phyloP scores from a whole-genome alignment of 2,888 invertebrate species.

The Junonia oenone region DNA sequence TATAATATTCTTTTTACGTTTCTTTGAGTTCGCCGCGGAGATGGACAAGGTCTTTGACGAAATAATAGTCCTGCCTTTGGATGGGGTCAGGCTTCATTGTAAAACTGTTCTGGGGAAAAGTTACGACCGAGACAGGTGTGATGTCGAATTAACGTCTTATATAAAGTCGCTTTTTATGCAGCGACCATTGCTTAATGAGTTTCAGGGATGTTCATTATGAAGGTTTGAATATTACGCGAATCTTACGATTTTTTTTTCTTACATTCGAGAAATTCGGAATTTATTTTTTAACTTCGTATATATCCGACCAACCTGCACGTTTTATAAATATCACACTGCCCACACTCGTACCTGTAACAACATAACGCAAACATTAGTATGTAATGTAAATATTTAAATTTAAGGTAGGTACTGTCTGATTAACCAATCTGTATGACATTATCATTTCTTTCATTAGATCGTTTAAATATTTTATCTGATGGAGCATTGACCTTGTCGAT shows the following conservation, averaged over 20 bases:
- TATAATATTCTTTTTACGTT: constrained; percentile 38
- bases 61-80: constrained; percentile 54
- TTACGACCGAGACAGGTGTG: constrained; percentile 77
- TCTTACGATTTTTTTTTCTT: constrained; percentile 37
- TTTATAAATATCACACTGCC: constrained; percentile 2
- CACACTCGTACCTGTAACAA: constrained; percentile 25
- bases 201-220: constrained; percentile 64
- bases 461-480: constrained; percentile 41
- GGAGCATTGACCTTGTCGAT: constrained; percentile 36
- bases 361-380: background rate
- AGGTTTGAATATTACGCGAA: constrained; percentile 42
- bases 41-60: constrained; percentile 51
- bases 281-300: background rate
- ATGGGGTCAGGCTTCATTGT: constrained; percentile 65
- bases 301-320: constrained; percentile 27
- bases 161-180: constrained; percentile 73
- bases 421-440: background rate
- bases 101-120: constrained; percentile 64
- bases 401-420: background rate
- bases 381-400: background rate
- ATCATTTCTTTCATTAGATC: background rate
- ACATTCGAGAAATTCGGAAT: constrained; percentile 27
- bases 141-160: constrained; percentile 76
- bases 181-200: constrained; percentile 67
- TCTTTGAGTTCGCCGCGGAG: constrained; percentile 68